Evolutionary conservation across 2,888 invertebrate species (phyloP), one percentile per base, ranked within the genome.

Genomic region (Allacma fusca): DNA sequence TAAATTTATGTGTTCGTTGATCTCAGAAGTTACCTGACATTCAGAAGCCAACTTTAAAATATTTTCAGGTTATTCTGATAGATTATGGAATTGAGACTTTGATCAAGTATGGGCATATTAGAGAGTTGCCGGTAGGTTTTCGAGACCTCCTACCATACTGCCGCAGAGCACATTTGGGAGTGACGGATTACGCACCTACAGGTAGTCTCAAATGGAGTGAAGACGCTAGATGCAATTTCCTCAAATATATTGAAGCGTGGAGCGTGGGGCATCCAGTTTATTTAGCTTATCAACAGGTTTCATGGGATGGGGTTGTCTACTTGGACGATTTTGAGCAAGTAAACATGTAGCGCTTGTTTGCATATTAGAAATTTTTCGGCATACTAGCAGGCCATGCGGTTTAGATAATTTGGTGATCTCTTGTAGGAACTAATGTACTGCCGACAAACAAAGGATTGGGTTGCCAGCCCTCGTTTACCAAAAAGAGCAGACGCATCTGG

Each of bases 11-110:
- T n/a, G n/a, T n/a, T n/a, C n/a, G n/a, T n/a, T n/a, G n/a, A n/a
- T n/a, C n/a, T n/a, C n/a, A n/a, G n/a, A n/a, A n/a, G n/a, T n/a
- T n/a, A n/a, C n/a, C n/a, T n/a, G n/a, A n/a, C n/a, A n/a, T n/a
- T n/a, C n/a, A n/a, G n/a, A n/a, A n/a, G n/a, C n/a, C n/a, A n/a
- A n/a, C n/a, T n/a, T n/a, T 9, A 34, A 34, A 24, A 72, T 19
- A 16, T 9, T 62, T 28, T 0, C 19, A 77, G 77, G 72, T 77
- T n/a, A 28, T 77, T 21, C 72, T 77, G 12, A n/a, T 77, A 13
- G 77, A 77, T 34, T 72, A 71, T 67, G 77, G 77, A 23, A 19
- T 67, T 16, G 72, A 62, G 43, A 24, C 29, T 23, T 23, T 57
- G 19, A 44, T 72, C 16, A 29, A 43, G 5, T 65, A n/a, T 50